phyloP scores from a whole-genome alignment of 2,888 invertebrate genomes.

The Hylaea fasciaria region DNA sequence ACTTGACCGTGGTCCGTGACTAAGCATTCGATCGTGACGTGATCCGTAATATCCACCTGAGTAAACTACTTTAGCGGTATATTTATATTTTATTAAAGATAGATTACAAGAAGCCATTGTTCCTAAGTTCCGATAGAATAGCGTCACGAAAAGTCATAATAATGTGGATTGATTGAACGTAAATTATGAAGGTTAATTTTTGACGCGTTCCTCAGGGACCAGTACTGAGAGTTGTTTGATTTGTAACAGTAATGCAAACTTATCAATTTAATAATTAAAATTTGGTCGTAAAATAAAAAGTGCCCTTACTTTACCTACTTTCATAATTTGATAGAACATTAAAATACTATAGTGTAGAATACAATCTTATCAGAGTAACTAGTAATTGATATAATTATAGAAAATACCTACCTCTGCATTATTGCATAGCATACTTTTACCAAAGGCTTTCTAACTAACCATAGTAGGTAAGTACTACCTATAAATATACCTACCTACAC shows the following conservation, averaged over 20 bases:
- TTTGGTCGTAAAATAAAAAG: background rate
- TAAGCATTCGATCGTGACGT: conserved; percentile 20
- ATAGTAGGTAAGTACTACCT: too few species aligned
- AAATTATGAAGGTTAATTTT: background rate
- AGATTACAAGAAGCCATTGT: conserved; percentile 38
- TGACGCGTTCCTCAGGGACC: conserved; percentile 6
- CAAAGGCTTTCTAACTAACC: too few species aligned
- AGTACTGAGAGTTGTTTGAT: background rate
- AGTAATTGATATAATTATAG: too few species aligned
- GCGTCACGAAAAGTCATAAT: conserved; percentile 19
- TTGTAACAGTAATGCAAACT: conserved; percentile 16
- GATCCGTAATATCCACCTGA: conserved; percentile 37
- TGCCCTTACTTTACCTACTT: background rate
- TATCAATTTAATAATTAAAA: too few species aligned
- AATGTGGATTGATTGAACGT: conserved; percentile 11
- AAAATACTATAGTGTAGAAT: too few species aligned
- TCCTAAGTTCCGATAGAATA: conserved; percentile 33
- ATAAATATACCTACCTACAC: too few species aligned
- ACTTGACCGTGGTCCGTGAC: conserved; percentile 12
- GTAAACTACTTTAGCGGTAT: conserved; percentile 33
- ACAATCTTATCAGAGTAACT: too few species aligned
- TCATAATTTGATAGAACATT: background rate
- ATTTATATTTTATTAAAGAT: conserved; percentile 19
- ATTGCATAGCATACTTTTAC: too few species aligned
- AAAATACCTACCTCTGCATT: too few species aligned